Base-by-base conservation (phyloP, 2,888 invertebrate genomes). In the Thecophora atra region DNA sequence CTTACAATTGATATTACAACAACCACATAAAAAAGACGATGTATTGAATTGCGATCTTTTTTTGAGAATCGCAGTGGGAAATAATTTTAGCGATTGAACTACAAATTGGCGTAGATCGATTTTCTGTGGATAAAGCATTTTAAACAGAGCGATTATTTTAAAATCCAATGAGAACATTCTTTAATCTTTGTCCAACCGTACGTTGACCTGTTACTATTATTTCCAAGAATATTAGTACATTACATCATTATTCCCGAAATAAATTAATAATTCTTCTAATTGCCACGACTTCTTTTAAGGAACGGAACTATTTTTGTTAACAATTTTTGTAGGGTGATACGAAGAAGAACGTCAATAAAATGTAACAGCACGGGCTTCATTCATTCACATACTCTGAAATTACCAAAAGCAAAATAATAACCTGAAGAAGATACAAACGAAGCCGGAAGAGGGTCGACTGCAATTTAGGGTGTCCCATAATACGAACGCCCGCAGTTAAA, bases 261-360 rank as follows among this genome's bases (percentile, higher is more conserved):
- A 24, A 28, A 17, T 47, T 17, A 47, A n/a, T 47, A 11, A 47
- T 17, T 47, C 47, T 17, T 4, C 15, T 47, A 3, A 47, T 47
- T 5, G 5, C 4, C 6, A 47, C 4, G 37, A 30, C 2, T 21
- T 30, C 30, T 37, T 15, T 24, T 13, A 37, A n/a, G 11, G 51
- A 51, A 17, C 17, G 44, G 42, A 54, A 42, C 68, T 11, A 17
- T 44, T 68, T 37, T 56, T 68, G 68, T 68, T 68, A 68, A 68
- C 56, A 56, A 68, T 68, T 68, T 68, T 56, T 19, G 26, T 56
- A 42, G 56, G 54, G 56, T 68, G 58, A 56, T 21, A 67, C 13
- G 21, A 54, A 26, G 21, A 68, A 65, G 13, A 15, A 47, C 15
- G 47, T 13, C 7, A 44, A 44, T 11, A 44, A 44, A 2, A 51